Conservation (phyloP, 2,797 vertebrate genomes). For the Clarias pachynema region DNA sequence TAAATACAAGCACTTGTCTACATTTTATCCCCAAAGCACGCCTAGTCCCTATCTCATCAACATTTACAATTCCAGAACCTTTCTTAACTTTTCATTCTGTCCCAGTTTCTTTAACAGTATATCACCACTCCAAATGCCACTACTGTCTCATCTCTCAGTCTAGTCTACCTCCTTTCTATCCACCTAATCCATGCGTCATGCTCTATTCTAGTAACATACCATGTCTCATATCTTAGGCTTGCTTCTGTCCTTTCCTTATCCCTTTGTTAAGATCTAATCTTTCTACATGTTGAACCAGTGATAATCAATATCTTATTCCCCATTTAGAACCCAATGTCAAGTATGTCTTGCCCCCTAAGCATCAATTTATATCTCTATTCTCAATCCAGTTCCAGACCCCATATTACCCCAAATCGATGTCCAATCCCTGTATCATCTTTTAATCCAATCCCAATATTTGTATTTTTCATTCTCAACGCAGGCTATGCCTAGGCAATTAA, state of each 20-base stretch:
- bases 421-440: neutral
- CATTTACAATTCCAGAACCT: neutral
- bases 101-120: neutral
- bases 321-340: neutral
- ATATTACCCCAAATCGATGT: neutral
- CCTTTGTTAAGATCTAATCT: neutral
- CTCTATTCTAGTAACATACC: neutral
- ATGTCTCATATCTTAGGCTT: neutral
- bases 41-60: neutral
- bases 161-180: neutral
- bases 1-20: neutral
- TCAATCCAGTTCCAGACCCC: neutral
- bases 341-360: neutral
- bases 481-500: neutral
- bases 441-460: neutral
- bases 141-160: neutral
- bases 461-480: neutral
- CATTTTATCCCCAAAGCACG: neutral
- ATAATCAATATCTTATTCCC: neutral
- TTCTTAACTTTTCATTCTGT: neutral
- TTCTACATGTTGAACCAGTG: neutral
- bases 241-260: neutral
- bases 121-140: neutral
- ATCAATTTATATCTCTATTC: no score
- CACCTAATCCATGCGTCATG: neutral